Evolutionary conservation across 2,113 vertebrate genomes (phyloP).

Genomic region (Aptenodytes patagonicus): DNA sequence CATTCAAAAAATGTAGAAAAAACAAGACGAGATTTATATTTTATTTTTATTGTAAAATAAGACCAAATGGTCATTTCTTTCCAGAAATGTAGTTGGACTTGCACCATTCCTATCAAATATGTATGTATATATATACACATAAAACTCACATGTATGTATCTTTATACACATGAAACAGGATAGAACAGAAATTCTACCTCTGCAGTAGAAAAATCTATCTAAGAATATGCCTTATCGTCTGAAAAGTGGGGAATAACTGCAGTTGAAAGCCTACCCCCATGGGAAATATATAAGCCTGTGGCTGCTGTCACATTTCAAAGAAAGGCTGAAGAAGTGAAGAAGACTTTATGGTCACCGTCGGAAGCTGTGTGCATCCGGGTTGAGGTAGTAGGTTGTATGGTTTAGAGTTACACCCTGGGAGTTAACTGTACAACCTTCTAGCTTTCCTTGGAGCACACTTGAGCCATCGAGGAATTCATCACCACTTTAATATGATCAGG

Average conservation of each 20-base stretch:
- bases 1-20: not conserved
- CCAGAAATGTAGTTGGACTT: not conserved
- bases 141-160: not conserved
- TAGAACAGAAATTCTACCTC: not conserved
- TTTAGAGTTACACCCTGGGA: slow-evolving; percentile 99
- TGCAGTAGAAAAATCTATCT: not conserved
- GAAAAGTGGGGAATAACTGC: not conserved
- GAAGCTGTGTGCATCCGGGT: slow-evolving; percentile 98
- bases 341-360: slow-evolving; percentile 72
- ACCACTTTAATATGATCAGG: slow-evolving; percentile 70
- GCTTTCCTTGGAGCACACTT: slow-evolving; percentile 99
- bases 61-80: not conserved
- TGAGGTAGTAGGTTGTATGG: slow-evolving; percentile 99
- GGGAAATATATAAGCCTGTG: slow-evolving; percentile 45
- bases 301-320: slow-evolving; percentile 66
- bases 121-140: not conserved
- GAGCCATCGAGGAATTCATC: slow-evolving; percentile 87
- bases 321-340: slow-evolving; percentile 78
- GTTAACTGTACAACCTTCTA: slow-evolving; percentile 99
- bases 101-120: not conserved
- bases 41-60: not conserved
- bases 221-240: not conserved
- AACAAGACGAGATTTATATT: not conserved
- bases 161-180: not conserved
- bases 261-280: not conserved